Conservation (phyloP, 2,797 vertebrate species). For the Avahi laniger region DNA sequence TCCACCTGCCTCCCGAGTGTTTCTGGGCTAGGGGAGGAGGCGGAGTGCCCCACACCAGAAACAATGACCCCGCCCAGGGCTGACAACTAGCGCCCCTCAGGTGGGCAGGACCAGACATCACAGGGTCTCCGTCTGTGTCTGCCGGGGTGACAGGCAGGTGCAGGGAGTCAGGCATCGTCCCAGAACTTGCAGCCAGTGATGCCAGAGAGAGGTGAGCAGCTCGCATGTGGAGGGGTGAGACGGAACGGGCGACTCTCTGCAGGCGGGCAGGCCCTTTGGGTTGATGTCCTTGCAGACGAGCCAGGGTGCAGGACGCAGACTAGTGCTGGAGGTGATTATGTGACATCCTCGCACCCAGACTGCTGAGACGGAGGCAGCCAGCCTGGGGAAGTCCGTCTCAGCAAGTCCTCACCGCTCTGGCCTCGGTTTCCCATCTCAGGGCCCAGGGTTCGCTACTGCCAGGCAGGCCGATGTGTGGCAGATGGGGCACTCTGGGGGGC, state of each 20-base stretch:
- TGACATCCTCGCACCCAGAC: background rate
- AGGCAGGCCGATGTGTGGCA: rapidly evolving
- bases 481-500: background rate
- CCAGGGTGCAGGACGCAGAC: no score
- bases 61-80: background rate
- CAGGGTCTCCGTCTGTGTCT: background rate
- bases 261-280: background rate
- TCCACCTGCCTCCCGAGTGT: background rate
- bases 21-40: background rate
- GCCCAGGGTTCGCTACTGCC: background rate
- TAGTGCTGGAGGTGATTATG: rapidly evolving
- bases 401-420: background rate
- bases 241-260: background rate
- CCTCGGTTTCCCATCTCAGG: rapidly evolving
- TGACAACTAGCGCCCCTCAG: rapidly evolving
- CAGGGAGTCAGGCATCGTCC: background rate
- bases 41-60: background rate
- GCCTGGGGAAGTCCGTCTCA: background rate
- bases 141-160: rapidly evolving
- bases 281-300: no score
- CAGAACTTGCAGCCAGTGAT: background rate
- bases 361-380: background rate
- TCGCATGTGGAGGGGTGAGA: background rate
- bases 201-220: rapidly evolving
- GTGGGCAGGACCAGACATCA: rapidly evolving